Conservation (phyloP, 1,140 invertebrate genomes). For the Brachionus rotundiformis region DNA sequence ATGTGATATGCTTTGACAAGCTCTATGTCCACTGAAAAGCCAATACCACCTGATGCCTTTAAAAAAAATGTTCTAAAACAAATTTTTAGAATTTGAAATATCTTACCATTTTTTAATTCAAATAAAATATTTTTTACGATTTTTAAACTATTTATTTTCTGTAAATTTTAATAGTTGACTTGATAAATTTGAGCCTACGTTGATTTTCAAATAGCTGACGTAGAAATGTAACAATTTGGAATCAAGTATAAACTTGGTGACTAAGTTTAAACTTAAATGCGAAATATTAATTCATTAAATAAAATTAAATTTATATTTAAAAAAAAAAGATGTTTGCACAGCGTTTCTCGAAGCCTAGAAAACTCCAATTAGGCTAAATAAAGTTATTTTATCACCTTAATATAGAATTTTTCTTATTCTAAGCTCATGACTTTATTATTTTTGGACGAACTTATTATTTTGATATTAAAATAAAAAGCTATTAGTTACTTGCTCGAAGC, state of each 20-base stretch:
- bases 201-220: not conserved
- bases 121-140: not conserved
- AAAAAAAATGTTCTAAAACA: not conserved
- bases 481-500: not conserved
- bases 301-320: not conserved
- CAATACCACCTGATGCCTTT: constrained; percentile 7
- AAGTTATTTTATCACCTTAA: not conserved
- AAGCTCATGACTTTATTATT: not conserved
- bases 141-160: not conserved
- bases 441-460: not conserved
- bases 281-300: not conserved
- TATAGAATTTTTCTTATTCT: not conserved
- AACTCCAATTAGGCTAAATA: not conserved
- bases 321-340: not conserved
- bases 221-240: not conserved
- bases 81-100: not conserved
- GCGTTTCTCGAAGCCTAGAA: not conserved
- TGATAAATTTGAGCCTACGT: not conserved
- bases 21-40: constrained; percentile 31
- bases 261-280: not conserved
- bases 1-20: constrained; percentile 36
- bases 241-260: not conserved
- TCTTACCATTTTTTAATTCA: not conserved
- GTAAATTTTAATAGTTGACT: not conserved
- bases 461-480: not conserved